Evolutionary conservation across 1,140 invertebrate genomes (phyloP), one percentile per base, ranked within the genome.

Genomic region (Atta cephalotes): DNA sequence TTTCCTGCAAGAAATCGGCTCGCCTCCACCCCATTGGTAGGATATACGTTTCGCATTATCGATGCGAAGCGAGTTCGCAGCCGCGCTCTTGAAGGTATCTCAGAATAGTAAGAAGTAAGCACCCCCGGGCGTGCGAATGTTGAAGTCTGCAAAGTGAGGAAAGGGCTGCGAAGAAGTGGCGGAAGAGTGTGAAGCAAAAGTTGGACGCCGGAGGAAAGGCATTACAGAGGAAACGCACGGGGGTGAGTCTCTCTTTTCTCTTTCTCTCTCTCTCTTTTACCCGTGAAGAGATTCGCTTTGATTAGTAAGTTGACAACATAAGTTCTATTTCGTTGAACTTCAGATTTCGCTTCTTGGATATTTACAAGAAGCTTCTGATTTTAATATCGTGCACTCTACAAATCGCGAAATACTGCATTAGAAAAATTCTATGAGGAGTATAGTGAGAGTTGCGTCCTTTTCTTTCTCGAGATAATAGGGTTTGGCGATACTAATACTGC

Each of bases 1-100:
- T 84, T 74, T 62, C 70, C 70, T 84, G 25, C 68, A 74, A 84
- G 80, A 74, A 84, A 84, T 84, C 80, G 68, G 80, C 28, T 62
- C 63, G 62, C 62, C 62, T 66, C 49, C 76, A 65, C 70, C 76
- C 86, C 74, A 89, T 87, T 86, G 79, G 31, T 45, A 68, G 84
- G 82, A 87, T 87, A 87, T 84, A 80, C 79, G 63, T 74, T 56
- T 58, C 60, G 87, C 89, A 91, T 91, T 91, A 91, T 91, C 89
- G 79, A 91, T 91, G 89, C 89, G 86, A 90, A 87, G 78, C 89
- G 82, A 90, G 89, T 91, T 88, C 72, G 78, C 81, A n/a, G 77
- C 86, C 84, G 87, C 87, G 90, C 89, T 91, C 88, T 86, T 82
- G 89, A 90, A 87, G 89, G 87, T 90, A 88, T 90, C 78, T 71